Conservation (phyloP, 1,140 invertebrate genomes). For the Magallana angulata region DNA sequence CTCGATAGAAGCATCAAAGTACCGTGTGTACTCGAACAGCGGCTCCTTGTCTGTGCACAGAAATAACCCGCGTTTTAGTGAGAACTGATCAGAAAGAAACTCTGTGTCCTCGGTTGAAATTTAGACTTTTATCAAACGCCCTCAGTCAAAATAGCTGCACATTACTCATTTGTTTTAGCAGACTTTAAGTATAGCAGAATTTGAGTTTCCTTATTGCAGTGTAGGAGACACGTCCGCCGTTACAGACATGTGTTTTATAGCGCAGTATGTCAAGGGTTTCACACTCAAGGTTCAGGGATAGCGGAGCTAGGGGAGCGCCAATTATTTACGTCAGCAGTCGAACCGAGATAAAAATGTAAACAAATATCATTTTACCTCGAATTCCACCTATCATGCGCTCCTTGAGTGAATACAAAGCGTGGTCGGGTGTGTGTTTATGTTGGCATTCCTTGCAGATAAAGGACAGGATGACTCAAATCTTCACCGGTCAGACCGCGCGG, state of each 20-base stretch:
- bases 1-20: too few species aligned
- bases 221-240: not conserved
- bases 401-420: conserved; percentile 23
- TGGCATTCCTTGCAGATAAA: not conserved
- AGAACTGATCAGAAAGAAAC: too few species aligned
- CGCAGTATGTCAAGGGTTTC: conserved; percentile 15
- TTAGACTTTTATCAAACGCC: too few species aligned
- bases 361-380: conserved; percentile 13
- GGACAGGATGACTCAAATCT: conserved; percentile 25
- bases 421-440: conserved; percentile 1
- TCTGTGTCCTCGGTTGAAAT: too few species aligned
- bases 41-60: too few species aligned
- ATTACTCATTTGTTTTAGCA: too few species aligned
- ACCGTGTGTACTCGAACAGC: too few species aligned
- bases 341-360: conserved; percentile 22
- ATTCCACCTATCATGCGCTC: conserved; percentile 26
- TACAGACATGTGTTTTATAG: not conserved
- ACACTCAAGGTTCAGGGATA: not conserved
- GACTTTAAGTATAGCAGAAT: too few species aligned
- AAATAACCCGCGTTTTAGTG: too few species aligned
- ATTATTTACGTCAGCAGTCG: conserved; percentile 3
- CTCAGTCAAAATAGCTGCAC: too few species aligned
- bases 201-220: not conserved
- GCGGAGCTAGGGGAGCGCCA: not conserved
- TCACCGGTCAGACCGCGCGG: not conserved